Percentiles rank a stretch among this genome's conserved stretches.
These are phyloP conservation scores for Ctenopoma kingsleyae DNA, from an alignment of 2,797 vertebrate genomes.

Conservation along the genomic window DNA sequence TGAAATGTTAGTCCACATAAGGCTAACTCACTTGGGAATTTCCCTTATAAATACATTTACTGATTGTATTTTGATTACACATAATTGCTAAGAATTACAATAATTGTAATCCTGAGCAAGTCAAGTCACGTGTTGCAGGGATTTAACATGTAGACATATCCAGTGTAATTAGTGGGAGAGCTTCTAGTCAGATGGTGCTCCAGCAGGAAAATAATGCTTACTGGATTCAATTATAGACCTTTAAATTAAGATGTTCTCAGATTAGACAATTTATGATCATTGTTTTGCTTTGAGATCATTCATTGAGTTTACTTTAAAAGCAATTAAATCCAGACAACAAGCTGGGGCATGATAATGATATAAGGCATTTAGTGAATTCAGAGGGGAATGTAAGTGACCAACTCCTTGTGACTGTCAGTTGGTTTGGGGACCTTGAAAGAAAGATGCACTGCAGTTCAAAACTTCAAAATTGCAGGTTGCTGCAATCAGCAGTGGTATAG, in stretches of 20 bases:
- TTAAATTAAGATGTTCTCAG: conserved; percentile 15
- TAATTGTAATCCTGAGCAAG: conserved; percentile 37
- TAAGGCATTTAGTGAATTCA: conserved; percentile 16
- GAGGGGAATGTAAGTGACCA: conserved; percentile 1
- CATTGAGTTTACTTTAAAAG: conserved; percentile 14
- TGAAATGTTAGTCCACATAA: background rate
- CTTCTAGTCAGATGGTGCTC: conserved; percentile 46
- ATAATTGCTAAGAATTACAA: background rate
- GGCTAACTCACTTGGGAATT: background rate
- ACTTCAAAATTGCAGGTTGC: conserved; percentile 53
- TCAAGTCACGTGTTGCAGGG: conserved; percentile 48
- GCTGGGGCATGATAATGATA: background rate
- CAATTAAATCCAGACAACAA: background rate
- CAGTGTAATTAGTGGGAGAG: conserved; percentile 62
- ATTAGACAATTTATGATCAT: background rate
- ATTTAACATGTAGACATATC: conserved; percentile 63
- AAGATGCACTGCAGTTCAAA: conserved; percentile 58
- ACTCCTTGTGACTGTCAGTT: conserved; percentile 18
- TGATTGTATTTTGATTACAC: conserved; percentile 1
- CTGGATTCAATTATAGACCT: conserved; percentile 38
- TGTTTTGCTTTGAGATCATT: background rate
- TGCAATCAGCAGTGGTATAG: conserved; percentile 68
- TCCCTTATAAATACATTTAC: background rate
- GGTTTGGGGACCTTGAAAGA: conserved; percentile 59
- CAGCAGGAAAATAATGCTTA: conserved; percentile 44